Percentiles rank a stretch among this genome's conserved stretches.
These are phyloP conservation scores for Tiphia femorata DNA, from an alignment of 2,888 invertebrate species.

Conservation along the genomic window DNA sequence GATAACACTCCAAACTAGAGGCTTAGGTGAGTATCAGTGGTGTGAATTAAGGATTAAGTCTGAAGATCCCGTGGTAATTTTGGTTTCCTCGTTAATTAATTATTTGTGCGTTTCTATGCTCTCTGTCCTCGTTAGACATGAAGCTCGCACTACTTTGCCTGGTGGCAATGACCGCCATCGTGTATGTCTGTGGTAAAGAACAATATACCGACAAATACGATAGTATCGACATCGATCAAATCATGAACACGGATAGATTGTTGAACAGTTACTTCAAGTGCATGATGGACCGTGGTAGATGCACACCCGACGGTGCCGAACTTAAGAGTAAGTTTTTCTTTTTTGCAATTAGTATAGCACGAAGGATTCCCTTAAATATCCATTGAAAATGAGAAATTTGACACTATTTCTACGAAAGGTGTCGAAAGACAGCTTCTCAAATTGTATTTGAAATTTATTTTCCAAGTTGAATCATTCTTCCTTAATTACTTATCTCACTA, in stretches of 20 bases:
- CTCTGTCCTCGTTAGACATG: slow-evolving; percentile 34
- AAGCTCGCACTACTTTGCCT: slow-evolving; percentile 48
- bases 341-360: not conserved
- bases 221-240: slow-evolving; percentile 77
- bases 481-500: too few species aligned
- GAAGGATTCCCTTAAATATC: not conserved
- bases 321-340: slow-evolving; percentile 75
- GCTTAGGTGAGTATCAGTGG: too few species aligned
- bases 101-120: not conserved
- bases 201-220: slow-evolving; percentile 78
- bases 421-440: too few species aligned
- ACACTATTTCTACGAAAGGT: too few species aligned
- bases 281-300: slow-evolving; percentile 74
- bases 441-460: too few species aligned
- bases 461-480: too few species aligned
- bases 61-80: too few species aligned
- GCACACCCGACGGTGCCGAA: slow-evolving; percentile 78
- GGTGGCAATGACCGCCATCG: slow-evolving; percentile 40
- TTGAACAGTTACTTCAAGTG: slow-evolving; percentile 77
- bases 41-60: too few species aligned
- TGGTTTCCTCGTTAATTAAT: too few species aligned
- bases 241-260: slow-evolving; percentile 76
- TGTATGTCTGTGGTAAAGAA: slow-evolving; percentile 31
- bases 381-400: not conserved
- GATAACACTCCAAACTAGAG: too few species aligned